These are phyloP conservation scores for Chromobotia macracanthus DNA, from an alignment of 2,797 vertebrate genomes.

Conservation along the genomic window DNA sequence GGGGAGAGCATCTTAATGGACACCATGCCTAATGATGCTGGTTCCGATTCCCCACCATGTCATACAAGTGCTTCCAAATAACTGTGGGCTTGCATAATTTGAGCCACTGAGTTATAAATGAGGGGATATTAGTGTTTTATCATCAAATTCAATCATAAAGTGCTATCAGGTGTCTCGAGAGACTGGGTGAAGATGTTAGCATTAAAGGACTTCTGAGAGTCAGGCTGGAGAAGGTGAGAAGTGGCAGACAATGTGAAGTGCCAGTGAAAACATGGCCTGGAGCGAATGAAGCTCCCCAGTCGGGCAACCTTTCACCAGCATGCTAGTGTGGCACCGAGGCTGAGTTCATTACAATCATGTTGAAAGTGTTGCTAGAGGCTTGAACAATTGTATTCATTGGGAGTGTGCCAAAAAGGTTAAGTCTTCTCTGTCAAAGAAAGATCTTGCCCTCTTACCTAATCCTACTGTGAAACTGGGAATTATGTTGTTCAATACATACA, in stretches of 20 bases:
- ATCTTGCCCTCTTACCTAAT: constrained; percentile 14
- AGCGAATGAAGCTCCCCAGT: constrained; percentile 41
- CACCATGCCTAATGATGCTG: constrained; percentile 29
- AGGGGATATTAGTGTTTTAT: constrained; percentile 32
- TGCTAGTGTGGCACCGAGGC: constrained; percentile 35
- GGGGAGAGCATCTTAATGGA: constrained; percentile 43
- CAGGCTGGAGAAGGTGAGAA: constrained; percentile 35
- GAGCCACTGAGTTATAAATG: constrained; percentile 29
- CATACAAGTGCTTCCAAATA: constrained; percentile 30
- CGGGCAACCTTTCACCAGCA: constrained; percentile 57
- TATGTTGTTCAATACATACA: not conserved
- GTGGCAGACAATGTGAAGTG: constrained; percentile 39
- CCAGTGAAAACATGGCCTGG: constrained; percentile 45
- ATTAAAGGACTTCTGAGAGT: constrained; percentile 40
- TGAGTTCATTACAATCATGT: constrained; percentile 52
- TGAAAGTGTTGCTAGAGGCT: constrained; percentile 57
- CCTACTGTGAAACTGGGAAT: constrained; percentile 15
- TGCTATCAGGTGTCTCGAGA: constrained; percentile 29
- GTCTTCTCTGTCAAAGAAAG: constrained; percentile 37
- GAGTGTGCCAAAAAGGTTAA: constrained; percentile 55
- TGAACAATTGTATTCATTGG: constrained; percentile 40
- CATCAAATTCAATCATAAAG: constrained; percentile 23
- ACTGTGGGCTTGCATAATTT: constrained; percentile 28
- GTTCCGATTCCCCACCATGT: constrained; percentile 13
- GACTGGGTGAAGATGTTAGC: constrained; percentile 15